These are phyloP conservation scores for Hestina assimilis DNA, from an alignment of 1,140 invertebrate species.

Conservation along the genomic window DNA sequence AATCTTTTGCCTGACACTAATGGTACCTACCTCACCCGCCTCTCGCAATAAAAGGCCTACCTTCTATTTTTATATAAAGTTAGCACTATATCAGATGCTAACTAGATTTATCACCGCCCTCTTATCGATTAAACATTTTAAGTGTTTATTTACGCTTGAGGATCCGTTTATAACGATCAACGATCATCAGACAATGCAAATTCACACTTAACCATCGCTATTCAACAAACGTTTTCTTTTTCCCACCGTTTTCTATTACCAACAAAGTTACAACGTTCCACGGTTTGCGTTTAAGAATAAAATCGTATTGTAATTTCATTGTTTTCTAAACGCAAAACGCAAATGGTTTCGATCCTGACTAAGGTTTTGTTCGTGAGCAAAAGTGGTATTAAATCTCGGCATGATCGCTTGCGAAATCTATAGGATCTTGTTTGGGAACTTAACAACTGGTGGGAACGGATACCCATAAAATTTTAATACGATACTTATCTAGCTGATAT, in stretches of 20 bases:
- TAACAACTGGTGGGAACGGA: slow-evolving; percentile 45
- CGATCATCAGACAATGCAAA: slow-evolving; percentile 50
- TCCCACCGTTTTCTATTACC: slow-evolving; percentile 27
- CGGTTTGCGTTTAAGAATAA: slow-evolving; percentile 5
- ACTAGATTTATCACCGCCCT: slow-evolving; percentile 47
- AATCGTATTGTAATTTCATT: slow-evolving; percentile 8
- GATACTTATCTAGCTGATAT: slow-evolving; percentile 16
- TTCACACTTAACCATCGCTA: slow-evolving; percentile 46
- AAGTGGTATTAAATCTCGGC: slow-evolving; percentile 58
- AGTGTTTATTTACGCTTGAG: slow-evolving; percentile 40
- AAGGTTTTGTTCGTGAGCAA: slow-evolving; percentile 42
- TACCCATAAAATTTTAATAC: slow-evolving; percentile 49
- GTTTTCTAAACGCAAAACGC: slow-evolving; percentile 32
- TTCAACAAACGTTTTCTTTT: slow-evolving; percentile 40
- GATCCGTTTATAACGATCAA: slow-evolving; percentile 51
- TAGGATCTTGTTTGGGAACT: slow-evolving; percentile 36
- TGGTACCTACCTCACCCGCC: no score
- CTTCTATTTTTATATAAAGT: background rate
- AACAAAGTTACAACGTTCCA: slow-evolving; percentile 6
- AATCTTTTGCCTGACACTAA: no score
- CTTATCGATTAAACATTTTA: slow-evolving; percentile 34
- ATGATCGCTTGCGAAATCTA: slow-evolving; percentile 52
- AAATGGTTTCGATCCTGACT: slow-evolving; percentile 24
- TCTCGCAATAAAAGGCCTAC: background rate
- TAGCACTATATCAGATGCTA: slow-evolving; percentile 38